Percentiles rank a stretch among this genome's conserved stretches.
Evolutionary conservation across 1,140 invertebrate genomes (phyloP).

Genomic region (Panagrolaimus sp.): DNA sequence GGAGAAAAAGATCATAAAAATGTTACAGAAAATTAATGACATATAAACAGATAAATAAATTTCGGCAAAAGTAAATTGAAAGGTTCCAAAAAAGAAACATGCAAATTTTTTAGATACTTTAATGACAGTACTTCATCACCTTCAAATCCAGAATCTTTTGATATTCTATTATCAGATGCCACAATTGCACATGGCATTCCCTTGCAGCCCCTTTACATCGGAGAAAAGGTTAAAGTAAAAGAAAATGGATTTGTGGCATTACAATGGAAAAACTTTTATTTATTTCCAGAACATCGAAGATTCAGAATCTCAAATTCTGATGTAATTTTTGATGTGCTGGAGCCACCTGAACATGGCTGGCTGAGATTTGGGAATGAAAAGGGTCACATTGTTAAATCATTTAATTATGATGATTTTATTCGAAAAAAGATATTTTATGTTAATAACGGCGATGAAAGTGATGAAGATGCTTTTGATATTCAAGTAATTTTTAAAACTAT

Average conservation of each 20-base stretch:
- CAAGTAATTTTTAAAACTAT: slow-evolving; percentile 15
- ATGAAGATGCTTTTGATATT: slow-evolving; percentile 35
- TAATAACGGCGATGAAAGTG: slow-evolving; percentile 41
- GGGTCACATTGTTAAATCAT: slow-evolving; percentile 24
- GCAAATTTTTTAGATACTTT: too few species aligned
- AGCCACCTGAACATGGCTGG: slow-evolving; percentile 27
- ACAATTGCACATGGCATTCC: not conserved
- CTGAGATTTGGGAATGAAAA: slow-evolving; percentile 11
- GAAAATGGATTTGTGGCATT: slow-evolving; percentile 15
- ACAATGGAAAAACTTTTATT: slow-evolving; percentile 34
- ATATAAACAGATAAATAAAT: not conserved
- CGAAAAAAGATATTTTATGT: slow-evolving; percentile 27
- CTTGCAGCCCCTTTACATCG: slow-evolving; percentile 31
- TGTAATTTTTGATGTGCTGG: slow-evolving; percentile 30
- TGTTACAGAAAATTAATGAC: slow-evolving; percentile 15
- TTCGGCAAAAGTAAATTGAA: too few species aligned
- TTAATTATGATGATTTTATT: slow-evolving; percentile 40
- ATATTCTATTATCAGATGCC: not conserved
- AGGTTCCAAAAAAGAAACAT: too few species aligned
- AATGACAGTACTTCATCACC: not conserved
- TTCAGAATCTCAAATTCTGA: slow-evolving; percentile 27
- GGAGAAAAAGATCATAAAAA: slow-evolving; percentile 1
- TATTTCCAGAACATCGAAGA: slow-evolving; percentile 35
- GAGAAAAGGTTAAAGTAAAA: slow-evolving; percentile 21
- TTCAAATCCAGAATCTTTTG: not conserved